Conservation (phyloP, 1,140 invertebrate species). For the Drosophila melanica region DNA sequence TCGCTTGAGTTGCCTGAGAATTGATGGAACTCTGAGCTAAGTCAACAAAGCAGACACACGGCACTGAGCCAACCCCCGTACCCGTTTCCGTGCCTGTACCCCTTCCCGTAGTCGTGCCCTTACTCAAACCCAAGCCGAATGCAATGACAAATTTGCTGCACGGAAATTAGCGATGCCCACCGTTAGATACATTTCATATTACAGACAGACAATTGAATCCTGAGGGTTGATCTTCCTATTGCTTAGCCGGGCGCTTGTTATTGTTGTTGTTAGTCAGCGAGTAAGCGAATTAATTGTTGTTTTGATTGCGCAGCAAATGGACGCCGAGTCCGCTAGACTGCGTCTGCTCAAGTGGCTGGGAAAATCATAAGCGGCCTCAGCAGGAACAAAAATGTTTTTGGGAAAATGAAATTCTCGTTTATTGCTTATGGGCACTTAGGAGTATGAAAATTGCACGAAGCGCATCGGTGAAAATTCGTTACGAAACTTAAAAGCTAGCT, state of each 20-base stretch:
- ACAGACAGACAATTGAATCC: conserved; percentile 76
- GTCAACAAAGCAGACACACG: conserved; percentile 44
- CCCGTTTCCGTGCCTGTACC: not conserved
- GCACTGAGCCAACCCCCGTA: conserved; percentile 20
- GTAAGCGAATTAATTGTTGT: conserved; percentile 80
- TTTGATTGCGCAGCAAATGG: conserved; percentile 71
- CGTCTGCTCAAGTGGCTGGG: conserved; percentile 64
- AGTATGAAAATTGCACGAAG: conserved; percentile 30
- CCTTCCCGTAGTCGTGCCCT: not conserved
- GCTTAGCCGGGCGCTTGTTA: not conserved
- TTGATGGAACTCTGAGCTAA: conserved; percentile 46
- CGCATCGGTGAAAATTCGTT: conserved; percentile 76
- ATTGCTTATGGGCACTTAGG: conserved; percentile 49
- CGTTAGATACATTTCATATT: conserved; percentile 79
- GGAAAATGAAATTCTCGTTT: conserved; percentile 59
- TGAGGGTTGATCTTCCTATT: conserved; percentile 55
- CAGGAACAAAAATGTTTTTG: conserved; percentile 20
- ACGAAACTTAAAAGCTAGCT: conserved; percentile 62
- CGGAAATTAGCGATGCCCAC: conserved; percentile 78
- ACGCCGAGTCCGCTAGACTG: conserved; percentile 4
- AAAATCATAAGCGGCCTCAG: conserved; percentile 38
- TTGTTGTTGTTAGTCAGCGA: conserved; percentile 33
- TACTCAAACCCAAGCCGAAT: conserved; percentile 22
- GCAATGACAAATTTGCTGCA: conserved; percentile 77
- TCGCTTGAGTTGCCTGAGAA: conserved; percentile 72